A percentile compares a stretch with the other conserved stretches of the same genome.
Evolutionary conservation across 2,888 invertebrate genomes (phyloP).

Genomic region (Parnassius glacialis): DNA sequence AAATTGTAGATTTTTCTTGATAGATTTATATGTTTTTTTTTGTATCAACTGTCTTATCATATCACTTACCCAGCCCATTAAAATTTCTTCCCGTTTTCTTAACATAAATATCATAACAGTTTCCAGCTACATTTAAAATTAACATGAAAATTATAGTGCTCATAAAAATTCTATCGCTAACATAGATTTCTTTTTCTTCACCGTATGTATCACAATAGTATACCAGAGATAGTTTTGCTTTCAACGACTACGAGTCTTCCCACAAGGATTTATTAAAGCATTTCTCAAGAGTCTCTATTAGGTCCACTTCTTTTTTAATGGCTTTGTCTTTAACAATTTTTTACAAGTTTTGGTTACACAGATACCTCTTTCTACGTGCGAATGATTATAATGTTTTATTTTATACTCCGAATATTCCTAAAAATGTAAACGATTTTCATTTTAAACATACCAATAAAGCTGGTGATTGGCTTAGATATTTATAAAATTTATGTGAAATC

Average conservation of each 20-base stretch:
- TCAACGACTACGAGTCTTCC: conserved; percentile 31
- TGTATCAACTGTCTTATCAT: neutral
- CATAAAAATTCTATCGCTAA: neutral
- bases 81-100: neutral
- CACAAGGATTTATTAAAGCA: conserved; percentile 48
- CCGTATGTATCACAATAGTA: conserved; percentile 22
- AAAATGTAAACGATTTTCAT: neutral
- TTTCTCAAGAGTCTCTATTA: conserved; percentile 39
- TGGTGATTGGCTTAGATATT: too few species aligned
- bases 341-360: conserved; percentile 17
- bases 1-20: too few species aligned
- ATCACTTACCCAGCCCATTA: neutral
- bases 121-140: neutral
- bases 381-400: conserved; percentile 20
- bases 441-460: neutral
- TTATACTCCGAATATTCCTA: conserved; percentile 14
- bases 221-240: conserved; percentile 28
- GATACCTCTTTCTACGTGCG: conserved; percentile 17
- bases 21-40: neutral
- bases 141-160: neutral
- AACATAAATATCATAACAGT: neutral
- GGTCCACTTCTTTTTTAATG: conserved; percentile 15
- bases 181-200: neutral
- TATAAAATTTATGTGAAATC: too few species aligned
- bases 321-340: conserved; percentile 9